These are phyloP conservation scores for Epicauta chinensis DNA, from an alignment of 1,140 invertebrate species.

Conservation along the genomic window DNA sequence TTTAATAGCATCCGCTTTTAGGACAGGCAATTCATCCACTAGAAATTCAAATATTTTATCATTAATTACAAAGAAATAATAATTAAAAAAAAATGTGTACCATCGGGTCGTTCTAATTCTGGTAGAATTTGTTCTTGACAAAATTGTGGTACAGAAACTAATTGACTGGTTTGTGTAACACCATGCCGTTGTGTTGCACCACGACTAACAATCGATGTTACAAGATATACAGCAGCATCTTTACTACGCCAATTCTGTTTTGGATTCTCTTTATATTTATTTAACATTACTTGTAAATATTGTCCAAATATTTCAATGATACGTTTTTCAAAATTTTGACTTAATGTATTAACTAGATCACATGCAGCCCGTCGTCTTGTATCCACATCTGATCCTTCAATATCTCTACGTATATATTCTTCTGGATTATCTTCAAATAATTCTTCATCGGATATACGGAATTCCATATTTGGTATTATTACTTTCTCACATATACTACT, in stretches of 20 bases:
- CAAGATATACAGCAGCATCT: slow-evolving; percentile 92
- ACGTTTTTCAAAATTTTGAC: slow-evolving; percentile 81
- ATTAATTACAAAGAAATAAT: slow-evolving; percentile 1
- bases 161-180: slow-evolving; percentile 80
- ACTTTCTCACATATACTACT: slow-evolving; percentile 95
- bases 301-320: slow-evolving; percentile 90
- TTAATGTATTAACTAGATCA: slow-evolving; percentile 89
- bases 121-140: slow-evolving; percentile 76
- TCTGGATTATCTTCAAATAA: slow-evolving; percentile 97
- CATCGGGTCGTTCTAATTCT: slow-evolving; percentile 71
- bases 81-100: slow-evolving; percentile 42
- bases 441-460: slow-evolving; percentile 91
- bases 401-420: slow-evolving; percentile 94
- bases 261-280: slow-evolving; percentile 71
- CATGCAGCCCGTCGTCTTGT: slow-evolving; percentile 91
- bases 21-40: slow-evolving; percentile 83
- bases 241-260: slow-evolving; percentile 83
- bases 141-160: slow-evolving; percentile 87
- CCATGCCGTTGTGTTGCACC: slow-evolving; percentile 88
- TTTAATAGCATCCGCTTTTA: slow-evolving; percentile 94
- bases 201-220: slow-evolving; percentile 87
- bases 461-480: slow-evolving; percentile 96
- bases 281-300: slow-evolving; percentile 76
- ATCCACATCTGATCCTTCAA: slow-evolving; percentile 98
- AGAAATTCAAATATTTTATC: slow-evolving; percentile 10